A percentile compares a stretch with the other conserved stretches of the same genome.
Conservation (phyloP, 2,797 vertebrate genomes). For the Hemitrygon akajei region DNA sequence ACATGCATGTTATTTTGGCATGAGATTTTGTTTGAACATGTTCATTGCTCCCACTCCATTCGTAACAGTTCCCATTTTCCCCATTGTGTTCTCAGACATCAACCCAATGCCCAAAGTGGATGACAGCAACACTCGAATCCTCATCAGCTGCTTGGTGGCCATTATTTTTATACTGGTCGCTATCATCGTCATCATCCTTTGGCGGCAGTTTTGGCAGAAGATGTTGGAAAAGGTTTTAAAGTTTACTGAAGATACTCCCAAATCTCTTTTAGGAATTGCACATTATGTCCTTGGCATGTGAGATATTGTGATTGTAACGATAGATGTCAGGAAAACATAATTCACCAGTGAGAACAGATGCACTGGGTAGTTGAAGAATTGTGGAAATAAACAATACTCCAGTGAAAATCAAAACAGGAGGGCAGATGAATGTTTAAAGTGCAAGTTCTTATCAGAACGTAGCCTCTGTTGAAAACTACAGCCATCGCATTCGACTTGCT, state of each 20-base stretch:
- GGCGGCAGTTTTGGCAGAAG: conserved; percentile 98
- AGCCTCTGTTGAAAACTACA: not conserved
- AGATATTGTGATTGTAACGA: not conserved
- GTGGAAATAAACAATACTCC: not conserved
- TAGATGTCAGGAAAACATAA: not conserved
- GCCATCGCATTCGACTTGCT: not conserved
- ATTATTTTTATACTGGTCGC: conserved; percentile 95
- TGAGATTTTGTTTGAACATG: not conserved
- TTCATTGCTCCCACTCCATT: not conserved
- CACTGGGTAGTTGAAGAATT: not conserved
- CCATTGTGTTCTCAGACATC: conserved; percentile 24
- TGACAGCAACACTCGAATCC: conserved; percentile 90
- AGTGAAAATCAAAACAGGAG: not conserved
- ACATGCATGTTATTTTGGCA: not conserved
- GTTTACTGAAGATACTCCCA: not conserved
- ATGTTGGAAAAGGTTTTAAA: conserved; percentile 88
- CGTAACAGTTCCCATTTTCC: conserved; percentile 4
- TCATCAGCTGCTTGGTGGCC: conserved; percentile 92
- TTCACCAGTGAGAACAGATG: no score
- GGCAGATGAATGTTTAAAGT: not conserved
- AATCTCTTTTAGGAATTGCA: not conserved
- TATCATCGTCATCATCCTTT: conserved; percentile 93
- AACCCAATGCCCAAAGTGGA: conserved; percentile 91
- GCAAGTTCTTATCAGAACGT: not conserved
- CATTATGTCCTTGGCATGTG: not conserved